Conservation (phyloP, 2,888 invertebrate genomes). For the Nemotelus nigrinus region DNA sequence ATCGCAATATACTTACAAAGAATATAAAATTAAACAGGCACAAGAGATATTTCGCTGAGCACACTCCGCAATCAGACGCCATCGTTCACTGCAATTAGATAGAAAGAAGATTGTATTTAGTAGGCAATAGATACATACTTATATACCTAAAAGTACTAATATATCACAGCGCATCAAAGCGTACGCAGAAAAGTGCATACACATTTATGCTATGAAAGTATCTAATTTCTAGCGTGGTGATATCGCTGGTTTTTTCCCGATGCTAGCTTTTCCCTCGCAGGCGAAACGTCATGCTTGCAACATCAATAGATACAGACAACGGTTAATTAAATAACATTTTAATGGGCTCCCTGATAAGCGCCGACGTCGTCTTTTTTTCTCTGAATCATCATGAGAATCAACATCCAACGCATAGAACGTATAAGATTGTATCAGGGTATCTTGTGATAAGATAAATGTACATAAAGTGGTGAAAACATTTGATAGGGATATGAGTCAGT, state of each 20-base stretch:
- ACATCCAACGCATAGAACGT: conserved; percentile 16
- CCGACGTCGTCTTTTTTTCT: not conserved
- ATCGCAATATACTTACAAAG: conserved; percentile 70
- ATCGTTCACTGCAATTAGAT: conserved; percentile 54
- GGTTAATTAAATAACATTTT: conserved; percentile 32
- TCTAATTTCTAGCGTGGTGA: not conserved
- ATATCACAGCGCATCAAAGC: not conserved
- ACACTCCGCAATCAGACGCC: conserved; percentile 70
- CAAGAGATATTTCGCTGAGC: conserved; percentile 75
- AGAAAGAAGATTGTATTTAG: conserved; percentile 24
- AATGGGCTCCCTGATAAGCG: conserved; percentile 20
- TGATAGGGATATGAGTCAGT: conserved; percentile 7
- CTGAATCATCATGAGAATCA: not conserved
- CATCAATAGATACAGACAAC: conserved; percentile 8
- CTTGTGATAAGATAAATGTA: conserved; percentile 7
- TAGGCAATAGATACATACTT: not conserved
- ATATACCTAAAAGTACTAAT: too few species aligned
- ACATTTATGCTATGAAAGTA: not conserved
- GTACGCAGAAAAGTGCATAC: not conserved
- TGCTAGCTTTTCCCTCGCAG: not conserved
- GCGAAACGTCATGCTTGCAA: not conserved
- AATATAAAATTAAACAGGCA: conserved; percentile 79
- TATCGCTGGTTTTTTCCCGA: not conserved
- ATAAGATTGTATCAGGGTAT: conserved; percentile 6
- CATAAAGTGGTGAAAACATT: not conserved